Evolutionary conservation across 2,888 invertebrate genomes (phyloP).

Genomic region (Chaitophorus viminalis): DNA sequence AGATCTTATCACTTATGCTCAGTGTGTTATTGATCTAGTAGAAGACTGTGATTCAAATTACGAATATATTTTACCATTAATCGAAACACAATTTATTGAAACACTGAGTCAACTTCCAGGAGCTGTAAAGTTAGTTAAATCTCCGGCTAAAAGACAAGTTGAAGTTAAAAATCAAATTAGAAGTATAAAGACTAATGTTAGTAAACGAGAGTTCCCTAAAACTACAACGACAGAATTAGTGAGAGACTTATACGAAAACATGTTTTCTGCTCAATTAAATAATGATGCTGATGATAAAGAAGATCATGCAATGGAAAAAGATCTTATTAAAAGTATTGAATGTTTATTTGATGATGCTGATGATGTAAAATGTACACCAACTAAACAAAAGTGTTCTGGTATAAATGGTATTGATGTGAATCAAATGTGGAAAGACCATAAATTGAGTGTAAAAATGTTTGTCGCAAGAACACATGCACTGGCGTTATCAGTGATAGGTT

Average conservation of each 20-base stretch:
- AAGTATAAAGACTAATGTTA: neutral
- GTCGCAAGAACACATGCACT: neutral
- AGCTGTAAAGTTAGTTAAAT: slow-evolving; percentile 73
- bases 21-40: slow-evolving; percentile 84
- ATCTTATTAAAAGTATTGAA: slow-evolving; percentile 66
- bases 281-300: slow-evolving; percentile 68
- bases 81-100: slow-evolving; percentile 80
- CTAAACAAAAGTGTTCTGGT: neutral
- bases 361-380: too few species aligned
- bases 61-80: slow-evolving; percentile 73
- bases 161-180: slow-evolving; percentile 45
- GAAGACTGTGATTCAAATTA: slow-evolving; percentile 72
- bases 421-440: neutral
- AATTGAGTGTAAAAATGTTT: slow-evolving; percentile 3
- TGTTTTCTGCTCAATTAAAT: slow-evolving; percentile 79
- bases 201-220: slow-evolving; percentile 73
- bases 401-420: neutral
- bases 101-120: slow-evolving; percentile 80
- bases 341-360: too few species aligned
- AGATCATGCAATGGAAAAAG: slow-evolving; percentile 66
- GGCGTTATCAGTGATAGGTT: neutral
- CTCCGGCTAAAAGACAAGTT: slow-evolving; percentile 65
- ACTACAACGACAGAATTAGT: slow-evolving; percentile 84
- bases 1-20: slow-evolving; percentile 78
- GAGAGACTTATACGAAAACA: slow-evolving; percentile 79